Percentiles rank a stretch among this genome's conserved stretches.
phyloP scores from a whole-genome alignment of 2,797 vertebrate species.

The Paratrypauchen microcephalus region DNA sequence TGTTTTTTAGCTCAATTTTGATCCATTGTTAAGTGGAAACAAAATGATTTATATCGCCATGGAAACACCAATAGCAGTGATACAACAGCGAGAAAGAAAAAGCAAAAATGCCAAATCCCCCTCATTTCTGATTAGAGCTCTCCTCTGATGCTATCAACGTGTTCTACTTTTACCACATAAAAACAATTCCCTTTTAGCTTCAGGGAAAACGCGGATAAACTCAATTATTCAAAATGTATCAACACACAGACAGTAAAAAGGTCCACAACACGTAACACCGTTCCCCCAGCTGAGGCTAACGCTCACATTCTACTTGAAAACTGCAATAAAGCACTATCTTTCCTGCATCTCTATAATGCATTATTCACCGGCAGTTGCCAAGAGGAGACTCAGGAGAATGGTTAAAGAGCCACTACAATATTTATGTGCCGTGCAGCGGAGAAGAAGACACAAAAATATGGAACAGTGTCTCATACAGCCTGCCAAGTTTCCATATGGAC shows the following conservation, averaged over 20 bases:
- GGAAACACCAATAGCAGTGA: conserved; percentile 52
- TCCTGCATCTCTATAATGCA: conserved; percentile 71
- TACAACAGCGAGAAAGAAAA: conserved; percentile 44
- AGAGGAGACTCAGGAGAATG: conserved; percentile 75
- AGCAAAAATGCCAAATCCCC: conserved; percentile 30
- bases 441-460: conserved; percentile 40
- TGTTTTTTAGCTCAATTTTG: conserved; percentile 51
- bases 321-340: conserved; percentile 74
- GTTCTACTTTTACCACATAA: conserved; percentile 30
- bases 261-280: conserved; percentile 43
- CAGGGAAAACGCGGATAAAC: conserved; percentile 24
- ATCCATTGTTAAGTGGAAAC: conserved; percentile 50
- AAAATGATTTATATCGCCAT: conserved; percentile 63
- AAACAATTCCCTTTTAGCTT: conserved; percentile 35
- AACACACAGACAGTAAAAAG: conserved; percentile 58
- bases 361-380: conserved; percentile 78
- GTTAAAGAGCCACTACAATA: conserved; percentile 76
- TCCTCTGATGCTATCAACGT: conserved; percentile 27
- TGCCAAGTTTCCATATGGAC: conserved; percentile 35
- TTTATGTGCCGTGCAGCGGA: conserved; percentile 72
- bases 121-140: conserved; percentile 44
- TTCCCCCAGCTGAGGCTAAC: conserved; percentile 65
- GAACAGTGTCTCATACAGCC: conserved; percentile 38
- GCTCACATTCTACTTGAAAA: conserved; percentile 66
- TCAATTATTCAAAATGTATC: conserved; percentile 65